Conservation (phyloP, 2,113 vertebrate genomes). For the Triplophysa dalaica region DNA sequence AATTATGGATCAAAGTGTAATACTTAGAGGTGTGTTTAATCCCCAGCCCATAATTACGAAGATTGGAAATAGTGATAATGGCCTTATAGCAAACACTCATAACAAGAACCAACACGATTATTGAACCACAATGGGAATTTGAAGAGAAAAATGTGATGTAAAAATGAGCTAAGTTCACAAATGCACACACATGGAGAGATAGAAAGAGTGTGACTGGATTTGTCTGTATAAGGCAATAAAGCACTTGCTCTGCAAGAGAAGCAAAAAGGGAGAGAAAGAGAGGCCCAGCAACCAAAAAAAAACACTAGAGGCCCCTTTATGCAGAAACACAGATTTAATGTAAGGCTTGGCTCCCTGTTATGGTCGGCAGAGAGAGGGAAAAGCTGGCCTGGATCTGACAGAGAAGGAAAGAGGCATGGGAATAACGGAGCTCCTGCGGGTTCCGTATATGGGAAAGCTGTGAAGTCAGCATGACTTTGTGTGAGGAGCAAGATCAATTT, state of each 20-base stretch:
- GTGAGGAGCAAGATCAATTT: not conserved
- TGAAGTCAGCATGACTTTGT: constrained; percentile 10
- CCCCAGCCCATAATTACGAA: not conserved
- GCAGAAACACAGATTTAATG: constrained; percentile 80
- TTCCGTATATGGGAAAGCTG: not conserved
- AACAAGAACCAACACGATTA: not conserved
- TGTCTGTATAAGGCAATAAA: constrained; percentile 57
- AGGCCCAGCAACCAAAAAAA: constrained; percentile 61
- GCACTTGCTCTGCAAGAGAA: constrained; percentile 61
- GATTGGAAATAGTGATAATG: not conserved
- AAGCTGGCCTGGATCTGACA: constrained; percentile 72
- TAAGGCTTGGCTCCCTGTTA: constrained; percentile 74
- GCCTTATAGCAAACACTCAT: not conserved
- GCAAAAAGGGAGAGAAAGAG: constrained; percentile 55
- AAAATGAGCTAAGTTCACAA: constrained; percentile 57
- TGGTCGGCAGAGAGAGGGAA: constrained; percentile 70
- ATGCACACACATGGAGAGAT: constrained; percentile 49
- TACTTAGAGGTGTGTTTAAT: not conserved
- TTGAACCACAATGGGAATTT: not conserved
- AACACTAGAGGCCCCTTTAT: constrained; percentile 70
- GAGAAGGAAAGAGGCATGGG: constrained; percentile 29
- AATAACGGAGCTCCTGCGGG: not conserved
- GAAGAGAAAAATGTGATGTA: not conserved
- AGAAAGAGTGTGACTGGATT: constrained; percentile 41
- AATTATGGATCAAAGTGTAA: not conserved